Conservation (phyloP, 2,113 vertebrate species). For the Pachyramphus minor region DNA sequence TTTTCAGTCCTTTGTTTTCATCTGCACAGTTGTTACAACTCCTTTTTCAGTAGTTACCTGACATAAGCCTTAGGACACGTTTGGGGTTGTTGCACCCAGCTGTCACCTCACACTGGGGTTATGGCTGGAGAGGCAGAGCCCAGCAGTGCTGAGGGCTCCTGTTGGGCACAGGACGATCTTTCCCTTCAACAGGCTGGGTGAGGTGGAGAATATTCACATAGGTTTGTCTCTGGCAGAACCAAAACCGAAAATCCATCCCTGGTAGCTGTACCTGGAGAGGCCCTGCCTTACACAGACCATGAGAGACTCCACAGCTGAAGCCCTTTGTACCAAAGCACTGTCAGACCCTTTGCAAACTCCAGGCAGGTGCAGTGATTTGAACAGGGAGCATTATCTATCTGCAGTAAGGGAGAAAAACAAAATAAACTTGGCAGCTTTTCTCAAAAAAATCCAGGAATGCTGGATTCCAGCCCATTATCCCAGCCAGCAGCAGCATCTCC, state of each 20-base stretch:
- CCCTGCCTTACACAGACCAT: neutral
- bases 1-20: neutral
- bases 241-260: neutral
- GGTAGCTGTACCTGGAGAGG: neutral
- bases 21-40: neutral
- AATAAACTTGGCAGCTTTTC: neutral
- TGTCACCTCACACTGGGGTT: neutral
- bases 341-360: neutral
- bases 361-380: neutral
- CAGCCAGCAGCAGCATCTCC: neutral
- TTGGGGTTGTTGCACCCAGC: neutral
- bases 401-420: neutral
- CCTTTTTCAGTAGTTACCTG: neutral
- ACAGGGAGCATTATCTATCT: neutral
- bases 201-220: rapidly evolving
- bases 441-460: neutral
- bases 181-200: neutral
- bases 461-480: neutral
- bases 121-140: neutral
- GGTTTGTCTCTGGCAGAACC: neutral
- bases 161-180: rapidly evolving
- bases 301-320: neutral
- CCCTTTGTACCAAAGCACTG: neutral
- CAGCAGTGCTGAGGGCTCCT: neutral
- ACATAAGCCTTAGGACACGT: neutral